These are phyloP conservation scores for Lasioglossum calceatum DNA, from an alignment of 2,888 invertebrate genomes.

Conservation along the genomic window DNA sequence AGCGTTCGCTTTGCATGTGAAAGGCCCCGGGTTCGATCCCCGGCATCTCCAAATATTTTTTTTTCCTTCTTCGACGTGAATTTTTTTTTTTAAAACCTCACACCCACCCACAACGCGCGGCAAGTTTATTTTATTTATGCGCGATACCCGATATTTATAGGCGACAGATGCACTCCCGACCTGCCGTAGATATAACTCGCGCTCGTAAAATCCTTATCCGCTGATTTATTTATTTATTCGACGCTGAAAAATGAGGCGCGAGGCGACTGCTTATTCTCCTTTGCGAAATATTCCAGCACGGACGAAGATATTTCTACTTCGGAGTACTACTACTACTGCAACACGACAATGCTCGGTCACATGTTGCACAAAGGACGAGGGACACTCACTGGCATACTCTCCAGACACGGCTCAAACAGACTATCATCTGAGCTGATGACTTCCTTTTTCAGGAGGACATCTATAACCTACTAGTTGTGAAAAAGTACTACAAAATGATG, in stretches of 20 bases:
- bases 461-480: no score
- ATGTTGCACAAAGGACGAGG: no score
- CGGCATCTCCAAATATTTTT: slow-evolving; percentile 92
- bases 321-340: background rate
- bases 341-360: no score
- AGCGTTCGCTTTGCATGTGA: slow-evolving; percentile 99
- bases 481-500: no score
- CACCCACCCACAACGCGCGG: background rate
- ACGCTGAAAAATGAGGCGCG: background rate
- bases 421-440: no score
- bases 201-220: background rate
- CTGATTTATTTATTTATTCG: background rate
- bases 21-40: slow-evolving; percentile 99
- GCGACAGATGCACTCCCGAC: background rate
- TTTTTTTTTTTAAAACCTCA: background rate
- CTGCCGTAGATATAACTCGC: background rate
- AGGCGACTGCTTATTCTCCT: background rate
- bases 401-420: no score
- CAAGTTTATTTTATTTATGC: background rate
- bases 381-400: no score
- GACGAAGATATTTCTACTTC: background rate
- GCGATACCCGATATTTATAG: background rate
- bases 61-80: slow-evolving; percentile 64
- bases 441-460: no score
- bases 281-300: background rate